phyloP scores from a whole-genome alignment of 2,888 invertebrate species.

The Tineola bisselliella region DNA sequence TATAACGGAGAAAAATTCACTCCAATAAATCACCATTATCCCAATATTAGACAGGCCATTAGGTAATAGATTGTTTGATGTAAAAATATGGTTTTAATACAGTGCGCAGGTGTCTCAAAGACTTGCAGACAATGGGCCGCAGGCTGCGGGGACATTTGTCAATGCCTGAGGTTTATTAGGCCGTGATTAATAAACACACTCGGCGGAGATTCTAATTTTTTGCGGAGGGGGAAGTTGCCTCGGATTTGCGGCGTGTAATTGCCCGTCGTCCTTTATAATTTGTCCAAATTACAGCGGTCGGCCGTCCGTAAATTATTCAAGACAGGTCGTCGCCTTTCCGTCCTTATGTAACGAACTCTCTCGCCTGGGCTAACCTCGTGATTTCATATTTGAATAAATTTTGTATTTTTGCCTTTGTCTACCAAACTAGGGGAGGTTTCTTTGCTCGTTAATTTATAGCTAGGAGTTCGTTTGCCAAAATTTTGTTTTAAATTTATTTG shows the following conservation, averaged over 20 bases:
- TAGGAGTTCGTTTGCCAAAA: not conserved
- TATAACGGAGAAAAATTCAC: not conserved
- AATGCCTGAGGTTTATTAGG: conserved; percentile 7
- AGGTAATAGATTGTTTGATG: conserved; percentile 5
- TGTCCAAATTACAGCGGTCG: conserved; percentile 14
- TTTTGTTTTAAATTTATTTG: not conserved
- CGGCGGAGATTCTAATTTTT: conserved; percentile 12
- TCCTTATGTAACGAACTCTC: conserved; percentile 14
- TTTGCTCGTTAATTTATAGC: conserved; percentile 8
- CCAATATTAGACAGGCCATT: conserved; percentile 1
- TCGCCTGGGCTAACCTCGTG: conserved; percentile 9
- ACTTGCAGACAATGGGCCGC: not conserved
- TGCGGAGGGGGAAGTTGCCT: conserved; percentile 13
- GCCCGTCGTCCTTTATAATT: conserved; percentile 15
- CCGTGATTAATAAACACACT: conserved; percentile 13
- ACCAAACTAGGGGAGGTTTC: not conserved
- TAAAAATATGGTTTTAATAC: conserved; percentile 3
- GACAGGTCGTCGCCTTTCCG: conserved; percentile 14
- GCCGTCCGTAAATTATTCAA: conserved; percentile 15
- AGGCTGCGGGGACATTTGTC: not conserved
- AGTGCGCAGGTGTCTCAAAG: not conserved
- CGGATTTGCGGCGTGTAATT: conserved; percentile 15
- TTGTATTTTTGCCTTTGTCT: conserved; percentile 13
- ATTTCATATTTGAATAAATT: conserved; percentile 15
- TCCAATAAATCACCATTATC: not conserved